These are phyloP conservation scores for Luidia sarsii DNA, from an alignment of 53 echinoderm and acorn worm genomes.

Conservation along the genomic window DNA sequence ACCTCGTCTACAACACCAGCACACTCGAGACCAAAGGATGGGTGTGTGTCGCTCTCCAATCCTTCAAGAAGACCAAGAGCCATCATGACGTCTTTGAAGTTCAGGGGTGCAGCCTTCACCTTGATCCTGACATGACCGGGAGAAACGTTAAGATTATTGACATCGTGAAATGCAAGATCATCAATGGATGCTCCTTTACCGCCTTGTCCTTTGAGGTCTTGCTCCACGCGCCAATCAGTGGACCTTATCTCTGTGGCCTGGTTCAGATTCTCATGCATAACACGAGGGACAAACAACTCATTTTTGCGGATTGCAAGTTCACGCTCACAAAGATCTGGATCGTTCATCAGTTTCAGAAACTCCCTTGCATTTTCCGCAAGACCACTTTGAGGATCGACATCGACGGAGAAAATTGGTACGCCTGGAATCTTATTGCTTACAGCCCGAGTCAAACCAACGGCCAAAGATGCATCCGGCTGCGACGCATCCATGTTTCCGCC, in stretches of 20 bases:
- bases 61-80: constrained; percentile 59
- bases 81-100: constrained; percentile 72
- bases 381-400: constrained; percentile 16
- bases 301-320: constrained; percentile 56
- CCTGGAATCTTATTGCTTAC: constrained; percentile 52
- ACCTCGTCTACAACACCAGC: constrained; percentile 74
- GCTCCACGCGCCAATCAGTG: constrained; percentile 48
- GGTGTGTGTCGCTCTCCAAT: constrained; percentile 38
- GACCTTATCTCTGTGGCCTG: constrained; percentile 9
- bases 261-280: constrained; percentile 36
- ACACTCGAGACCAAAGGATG: constrained; percentile 76
- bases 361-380: constrained; percentile 24
- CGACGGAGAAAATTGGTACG: constrained; percentile 42
- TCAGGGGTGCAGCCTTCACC: constrained; percentile 49
- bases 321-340: constrained; percentile 22
- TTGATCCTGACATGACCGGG: constrained; percentile 47
- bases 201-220: constrained; percentile 13
- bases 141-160: constrained; percentile 32
- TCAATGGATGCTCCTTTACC: constrained; percentile 45
- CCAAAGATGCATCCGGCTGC: constrained; percentile 14
- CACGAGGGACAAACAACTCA: constrained; percentile 25
- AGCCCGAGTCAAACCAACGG: constrained; percentile 58
- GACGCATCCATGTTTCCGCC: constrained; percentile 44
- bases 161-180: constrained; percentile 50
- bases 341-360: constrained; percentile 26